Conservation (phyloP, 2,113 vertebrate genomes). For the Heptranchias perlo region DNA sequence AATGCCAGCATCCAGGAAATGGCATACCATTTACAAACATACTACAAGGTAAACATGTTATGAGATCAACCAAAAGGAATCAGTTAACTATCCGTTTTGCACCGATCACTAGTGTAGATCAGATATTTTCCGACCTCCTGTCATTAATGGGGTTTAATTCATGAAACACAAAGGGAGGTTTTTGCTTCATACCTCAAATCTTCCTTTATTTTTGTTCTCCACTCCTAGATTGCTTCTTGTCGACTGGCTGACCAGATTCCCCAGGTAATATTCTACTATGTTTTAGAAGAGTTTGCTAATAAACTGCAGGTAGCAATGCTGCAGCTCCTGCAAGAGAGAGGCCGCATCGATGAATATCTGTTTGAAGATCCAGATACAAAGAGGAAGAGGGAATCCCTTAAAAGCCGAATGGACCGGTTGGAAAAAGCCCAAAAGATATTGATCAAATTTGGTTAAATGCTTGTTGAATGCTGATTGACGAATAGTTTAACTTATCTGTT, state of each 20-base stretch:
- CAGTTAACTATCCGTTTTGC: neutral
- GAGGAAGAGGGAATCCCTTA: conserved; percentile 53
- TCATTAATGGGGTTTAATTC: neutral
- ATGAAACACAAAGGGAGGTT: neutral
- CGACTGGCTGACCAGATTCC: conserved; percentile 75
- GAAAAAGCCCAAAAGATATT: conserved; percentile 58
- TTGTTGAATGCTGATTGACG: neutral
- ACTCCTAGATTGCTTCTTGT: conserved; percentile 59
- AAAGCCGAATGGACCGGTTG: conserved; percentile 54
- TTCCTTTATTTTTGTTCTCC: neutral
- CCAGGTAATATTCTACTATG: conserved; percentile 65
- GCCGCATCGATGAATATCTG: conserved; percentile 52
- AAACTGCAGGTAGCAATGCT: conserved; percentile 65
- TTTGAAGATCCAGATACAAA: conserved; percentile 64
- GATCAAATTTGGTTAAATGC: conserved; percentile 48
- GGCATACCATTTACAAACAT: neutral
- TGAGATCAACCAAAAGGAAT: neutral
- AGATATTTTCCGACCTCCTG: neutral
- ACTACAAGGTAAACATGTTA: neutral
- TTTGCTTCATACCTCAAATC: neutral
- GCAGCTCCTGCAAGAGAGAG: conserved; percentile 63
- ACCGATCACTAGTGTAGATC: neutral
- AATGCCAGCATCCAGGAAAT: neutral
- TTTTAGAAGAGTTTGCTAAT: conserved; percentile 56
- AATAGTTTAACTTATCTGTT: neutral